Conservation (phyloP, 2,797 vertebrate species). For the Coendou prehensilis region DNA sequence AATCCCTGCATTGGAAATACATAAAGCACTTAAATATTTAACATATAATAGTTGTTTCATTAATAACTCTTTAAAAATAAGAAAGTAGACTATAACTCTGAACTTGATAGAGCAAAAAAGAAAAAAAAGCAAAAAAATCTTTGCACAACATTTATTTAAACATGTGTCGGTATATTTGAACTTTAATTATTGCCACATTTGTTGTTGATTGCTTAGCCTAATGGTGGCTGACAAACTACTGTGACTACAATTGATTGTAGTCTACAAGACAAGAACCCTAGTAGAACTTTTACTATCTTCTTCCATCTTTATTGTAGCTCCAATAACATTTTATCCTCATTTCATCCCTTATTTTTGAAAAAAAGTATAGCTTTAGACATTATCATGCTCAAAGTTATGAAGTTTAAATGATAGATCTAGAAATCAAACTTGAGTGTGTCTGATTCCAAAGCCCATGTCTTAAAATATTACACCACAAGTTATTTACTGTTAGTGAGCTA, state of each 20-base stretch:
- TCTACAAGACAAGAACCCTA: not conserved
- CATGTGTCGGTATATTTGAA: conserved; percentile 16
- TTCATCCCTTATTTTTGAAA: conserved; percentile 49
- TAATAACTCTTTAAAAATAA: conserved; percentile 9
- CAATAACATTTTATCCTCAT: not conserved
- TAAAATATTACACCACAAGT: not conserved
- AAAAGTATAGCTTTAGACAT: not conserved
- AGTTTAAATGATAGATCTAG: not conserved
- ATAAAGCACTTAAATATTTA: not conserved
- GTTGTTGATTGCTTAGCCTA: not conserved
- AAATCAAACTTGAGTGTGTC: conserved; percentile 26
- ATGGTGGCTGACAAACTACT: not conserved
- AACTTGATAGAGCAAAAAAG: conserved; percentile 40
- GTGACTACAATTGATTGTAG: not conserved
- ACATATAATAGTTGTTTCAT: not conserved
- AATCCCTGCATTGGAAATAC: not conserved
- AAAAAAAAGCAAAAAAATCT: not conserved
- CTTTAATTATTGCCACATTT: conserved; percentile 3
- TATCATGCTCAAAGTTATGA: not conserved
- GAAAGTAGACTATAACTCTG: not conserved
- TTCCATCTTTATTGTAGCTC: not conserved
- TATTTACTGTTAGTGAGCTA: not conserved
- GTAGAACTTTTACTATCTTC: not conserved
- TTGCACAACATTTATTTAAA: conserved; percentile 8
- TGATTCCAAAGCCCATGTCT: not conserved